phyloP scores from a whole-genome alignment of 2,888 invertebrate species.

The Diaperis boleti region DNA sequence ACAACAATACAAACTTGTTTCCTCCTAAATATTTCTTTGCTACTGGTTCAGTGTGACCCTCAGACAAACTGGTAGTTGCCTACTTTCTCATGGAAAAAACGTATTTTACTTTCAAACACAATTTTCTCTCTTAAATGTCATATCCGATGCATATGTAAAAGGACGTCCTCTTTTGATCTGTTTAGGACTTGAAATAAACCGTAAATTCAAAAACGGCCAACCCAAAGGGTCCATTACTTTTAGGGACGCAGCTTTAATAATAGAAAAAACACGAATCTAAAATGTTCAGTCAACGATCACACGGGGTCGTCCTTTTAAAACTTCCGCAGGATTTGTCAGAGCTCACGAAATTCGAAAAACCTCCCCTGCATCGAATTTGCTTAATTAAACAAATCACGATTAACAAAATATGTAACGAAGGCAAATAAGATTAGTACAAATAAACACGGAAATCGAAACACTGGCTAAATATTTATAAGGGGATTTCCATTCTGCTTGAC shows the following conservation, averaged over 20 bases:
- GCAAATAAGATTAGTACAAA: constrained; percentile 2
- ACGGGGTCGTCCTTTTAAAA: not conserved
- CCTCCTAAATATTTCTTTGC: too few species aligned
- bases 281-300: constrained; percentile 8
- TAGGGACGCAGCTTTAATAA: constrained; percentile 43
- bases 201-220: constrained; percentile 45
- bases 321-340: too few species aligned
- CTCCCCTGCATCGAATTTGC: not conserved
- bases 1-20: not conserved
- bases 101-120: constrained; percentile 10
- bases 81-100: too few species aligned
- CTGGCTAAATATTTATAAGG: constrained; percentile 16
- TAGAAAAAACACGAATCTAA: constrained; percentile 35
- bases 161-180: constrained; percentile 42
- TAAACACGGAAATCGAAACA: not conserved
- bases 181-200: constrained; percentile 26
- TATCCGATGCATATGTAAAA: constrained; percentile 32
- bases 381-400: not conserved
- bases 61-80: not conserved
- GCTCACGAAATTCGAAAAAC: too few species aligned
- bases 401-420: not conserved
- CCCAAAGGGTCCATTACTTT: constrained; percentile 40
- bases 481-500: constrained; percentile 14
- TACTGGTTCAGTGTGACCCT: too few species aligned
- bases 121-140: constrained; percentile 35